Evolutionary conservation across 2,113 vertebrate genomes (phyloP).

Genomic region (Phaetusa simplex): DNA sequence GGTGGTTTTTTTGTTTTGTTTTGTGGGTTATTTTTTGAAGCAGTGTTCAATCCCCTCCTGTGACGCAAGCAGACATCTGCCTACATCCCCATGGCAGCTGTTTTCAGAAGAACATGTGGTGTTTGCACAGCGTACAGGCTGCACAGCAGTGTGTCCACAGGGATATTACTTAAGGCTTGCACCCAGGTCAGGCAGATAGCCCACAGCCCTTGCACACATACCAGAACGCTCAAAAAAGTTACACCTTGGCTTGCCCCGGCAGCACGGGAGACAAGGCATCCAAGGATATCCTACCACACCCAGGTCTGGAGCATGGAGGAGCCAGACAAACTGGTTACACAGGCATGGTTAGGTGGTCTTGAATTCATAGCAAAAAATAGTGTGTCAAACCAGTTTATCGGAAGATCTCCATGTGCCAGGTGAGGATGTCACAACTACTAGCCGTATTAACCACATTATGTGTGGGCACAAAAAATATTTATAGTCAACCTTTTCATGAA

Average conservation of each 20-base stretch:
- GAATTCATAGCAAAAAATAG: not conserved
- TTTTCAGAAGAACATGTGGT: not conserved
- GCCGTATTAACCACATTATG: not conserved
- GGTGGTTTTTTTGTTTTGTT: not conserved
- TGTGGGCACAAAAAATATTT: constrained; percentile 63
- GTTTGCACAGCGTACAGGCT: not conserved
- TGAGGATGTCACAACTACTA: constrained; percentile 24
- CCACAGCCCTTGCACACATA: not conserved
- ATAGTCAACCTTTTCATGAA: constrained; percentile 59
- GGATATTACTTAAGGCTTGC: not conserved
- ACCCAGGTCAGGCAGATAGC: not conserved
- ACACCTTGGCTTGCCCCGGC: not conserved
- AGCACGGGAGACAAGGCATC: not conserved
- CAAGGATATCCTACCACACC: constrained; percentile 37
- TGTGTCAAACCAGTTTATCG: constrained; percentile 37
- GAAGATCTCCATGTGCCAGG: constrained; percentile 12
- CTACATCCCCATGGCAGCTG: not conserved
- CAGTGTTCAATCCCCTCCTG: not conserved
- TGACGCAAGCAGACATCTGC: not conserved
- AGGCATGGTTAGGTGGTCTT: constrained; percentile 23
- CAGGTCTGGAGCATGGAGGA: not conserved
- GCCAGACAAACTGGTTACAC: constrained; percentile 38
- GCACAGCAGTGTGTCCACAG: not conserved
- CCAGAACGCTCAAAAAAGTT: not conserved
- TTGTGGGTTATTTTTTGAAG: not conserved